Evolutionary conservation across 2,888 invertebrate species (phyloP).

Genomic region (Leucophenga maculata): DNA sequence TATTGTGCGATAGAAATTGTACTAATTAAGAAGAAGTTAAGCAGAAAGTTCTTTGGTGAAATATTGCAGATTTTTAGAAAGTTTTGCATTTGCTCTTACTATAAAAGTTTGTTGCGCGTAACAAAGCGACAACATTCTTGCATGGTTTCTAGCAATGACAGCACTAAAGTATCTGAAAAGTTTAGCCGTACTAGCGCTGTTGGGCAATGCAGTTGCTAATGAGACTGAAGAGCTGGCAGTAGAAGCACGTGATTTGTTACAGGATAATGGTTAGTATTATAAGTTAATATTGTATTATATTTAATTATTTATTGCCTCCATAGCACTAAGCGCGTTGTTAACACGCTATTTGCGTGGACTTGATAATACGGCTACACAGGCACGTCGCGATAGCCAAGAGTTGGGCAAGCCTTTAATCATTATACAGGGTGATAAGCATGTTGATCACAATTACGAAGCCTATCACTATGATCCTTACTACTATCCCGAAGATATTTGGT

Average conservation of each 20-base stretch:
- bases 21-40: slow-evolving; percentile 24
- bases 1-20: slow-evolving; percentile 48
- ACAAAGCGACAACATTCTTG: no score
- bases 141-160: no score
- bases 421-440: slow-evolving; percentile 4
- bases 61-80: neutral
- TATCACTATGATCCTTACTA: neutral
- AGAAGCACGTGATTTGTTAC: neutral
- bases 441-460: neutral
- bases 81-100: no score
- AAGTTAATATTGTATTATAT: no score
- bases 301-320: neutral
- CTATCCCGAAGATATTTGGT: neutral
- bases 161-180: neutral
- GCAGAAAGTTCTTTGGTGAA: neutral
- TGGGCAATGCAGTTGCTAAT: neutral
- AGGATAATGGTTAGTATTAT: slow-evolving; percentile 4
- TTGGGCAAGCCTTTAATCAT: slow-evolving; percentile 11
- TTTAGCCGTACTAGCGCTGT: neutral
- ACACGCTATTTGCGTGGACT: neutral
- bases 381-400: neutral
- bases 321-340: neutral
- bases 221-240: neutral
- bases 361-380: neutral
- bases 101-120: no score